A percentile compares a stretch with the other conserved stretches of the same genome.
These are phyloP conservation scores for Macrostomum lignano DNA, from an alignment of 1,140 invertebrate genomes.

Conservation along the genomic window DNA sequence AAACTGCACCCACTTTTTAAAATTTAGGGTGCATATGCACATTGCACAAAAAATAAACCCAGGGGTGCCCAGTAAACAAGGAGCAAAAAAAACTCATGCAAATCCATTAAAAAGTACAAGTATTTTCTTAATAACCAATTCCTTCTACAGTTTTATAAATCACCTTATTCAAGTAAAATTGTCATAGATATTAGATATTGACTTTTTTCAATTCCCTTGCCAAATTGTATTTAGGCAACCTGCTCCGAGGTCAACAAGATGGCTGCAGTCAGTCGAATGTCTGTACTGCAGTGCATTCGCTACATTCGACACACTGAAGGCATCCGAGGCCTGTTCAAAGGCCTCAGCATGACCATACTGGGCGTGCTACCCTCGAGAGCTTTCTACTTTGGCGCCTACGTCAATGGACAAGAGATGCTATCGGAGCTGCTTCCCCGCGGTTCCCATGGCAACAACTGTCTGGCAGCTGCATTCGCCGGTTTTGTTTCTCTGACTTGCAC, in stretches of 20 bases:
- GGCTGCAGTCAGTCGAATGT: too few relatives aligned
- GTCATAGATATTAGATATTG: neutral
- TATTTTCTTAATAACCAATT: conserved; percentile 2
- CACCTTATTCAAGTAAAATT: conserved; percentile 1
- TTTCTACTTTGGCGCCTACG: conserved; percentile 94
- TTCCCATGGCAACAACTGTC: conserved; percentile 66
- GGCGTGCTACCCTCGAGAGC: conserved; percentile 91
- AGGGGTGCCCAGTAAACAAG: too few relatives aligned
- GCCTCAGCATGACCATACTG: conserved; percentile 75
- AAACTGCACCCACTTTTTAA: too few relatives aligned
- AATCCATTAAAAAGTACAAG: neutral
- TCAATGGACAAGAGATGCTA: conserved; percentile 53
- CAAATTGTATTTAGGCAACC: too few relatives aligned
- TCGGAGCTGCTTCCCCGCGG: conserved; percentile 53
- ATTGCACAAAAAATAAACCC: too few relatives aligned
- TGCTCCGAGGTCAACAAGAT: too few relatives aligned
- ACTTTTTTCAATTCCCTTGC: too few relatives aligned
- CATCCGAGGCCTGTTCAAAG: conserved; percentile 66
- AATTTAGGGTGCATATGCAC: too few relatives aligned
- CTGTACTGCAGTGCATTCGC: too few relatives aligned
- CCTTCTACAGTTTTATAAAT: neutral
- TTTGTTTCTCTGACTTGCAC: conserved; percentile 60
- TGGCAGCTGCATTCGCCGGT: conserved; percentile 72
- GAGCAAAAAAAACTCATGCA: too few relatives aligned
- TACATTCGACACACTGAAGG: conserved; percentile 77